Evolutionary conservation across 92 coral and sea anemone genomes (phyloP), one percentile per base, ranked within the genome.

Genomic region (Phenganax subtilis): DNA sequence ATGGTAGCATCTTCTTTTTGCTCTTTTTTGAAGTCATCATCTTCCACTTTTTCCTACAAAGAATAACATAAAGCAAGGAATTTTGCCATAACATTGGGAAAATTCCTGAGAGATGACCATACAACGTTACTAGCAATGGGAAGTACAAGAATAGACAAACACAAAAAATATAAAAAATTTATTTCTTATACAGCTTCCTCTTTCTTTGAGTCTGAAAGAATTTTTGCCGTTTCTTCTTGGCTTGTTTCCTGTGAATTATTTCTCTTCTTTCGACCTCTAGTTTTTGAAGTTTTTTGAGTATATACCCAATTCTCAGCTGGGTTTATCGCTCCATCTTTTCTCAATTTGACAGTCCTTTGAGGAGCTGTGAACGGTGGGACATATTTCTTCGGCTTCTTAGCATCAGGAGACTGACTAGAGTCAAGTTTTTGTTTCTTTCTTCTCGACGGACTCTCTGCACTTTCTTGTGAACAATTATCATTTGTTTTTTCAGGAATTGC

Each of bases 281-380:
- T 37, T 37, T 37, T 37, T 37, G 47, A 37, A 37, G 52, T 16
- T 68, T 30, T 20, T 30, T 11, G 53, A 30, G 53, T 5, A 37
- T 37, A 37, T 37, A 37, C 47, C 2, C 47, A 37, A 37, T 5
- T 37, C 47, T 37, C 47, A 37, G 47, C 25, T 20, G 25, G 47
- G 47, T 37, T 5, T 37, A 37, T 37, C 47, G 47, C 47, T 76
- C 56, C 44, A 30, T 47, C 29, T 9, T 37, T 58, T 59, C 81
- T 58, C 44, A 47, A 30, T 14, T 12, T 60, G 47, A 57, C 61
- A 44, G 30, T 55, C 60, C 81, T 61, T 59, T 76, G 69, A 12
- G 81, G 28, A 16, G 81, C 81, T 52, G 81, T 76, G 56, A 76
- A 76, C 58, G 70, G 70, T 57, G 81, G 81, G 65, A 76, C 71